These are phyloP conservation scores for Cyclophora punctaria DNA, from an alignment of 2,888 invertebrate genomes.

Conservation along the genomic window DNA sequence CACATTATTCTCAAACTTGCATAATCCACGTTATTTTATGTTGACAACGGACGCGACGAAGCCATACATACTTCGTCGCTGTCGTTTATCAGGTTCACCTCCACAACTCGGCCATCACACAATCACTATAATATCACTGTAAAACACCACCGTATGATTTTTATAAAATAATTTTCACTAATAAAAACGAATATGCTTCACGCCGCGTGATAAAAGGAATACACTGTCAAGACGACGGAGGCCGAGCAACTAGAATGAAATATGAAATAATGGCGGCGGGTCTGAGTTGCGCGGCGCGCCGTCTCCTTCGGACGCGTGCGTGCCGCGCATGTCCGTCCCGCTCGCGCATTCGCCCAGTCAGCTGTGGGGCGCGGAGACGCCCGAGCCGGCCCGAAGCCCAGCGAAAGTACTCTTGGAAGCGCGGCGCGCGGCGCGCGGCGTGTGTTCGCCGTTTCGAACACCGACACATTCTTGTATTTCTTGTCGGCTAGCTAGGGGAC, in stretches of 20 bases:
- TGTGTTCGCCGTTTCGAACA: constrained; percentile 24
- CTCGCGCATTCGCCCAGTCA: constrained; percentile 55
- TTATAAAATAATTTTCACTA: constrained; percentile 59
- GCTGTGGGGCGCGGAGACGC: constrained; percentile 63
- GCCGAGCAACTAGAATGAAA: constrained; percentile 62
- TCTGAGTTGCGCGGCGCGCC: constrained; percentile 50
- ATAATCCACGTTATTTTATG: constrained; percentile 69
- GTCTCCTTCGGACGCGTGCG: constrained; percentile 32
- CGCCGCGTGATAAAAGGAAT: constrained; percentile 45
- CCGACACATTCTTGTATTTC: constrained; percentile 41
- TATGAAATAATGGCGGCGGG: constrained; percentile 55
- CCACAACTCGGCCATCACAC: constrained; percentile 39
- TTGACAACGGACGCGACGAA: constrained; percentile 64
- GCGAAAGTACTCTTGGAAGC: constrained; percentile 68
- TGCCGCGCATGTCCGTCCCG: constrained; percentile 30
- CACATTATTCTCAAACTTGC: constrained; percentile 69
- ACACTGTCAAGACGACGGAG: constrained; percentile 65
- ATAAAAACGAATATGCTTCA: constrained; percentile 54
- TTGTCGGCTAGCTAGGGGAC: constrained; percentile 20
- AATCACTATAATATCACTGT: constrained; percentile 42
- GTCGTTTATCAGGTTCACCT: constrained; percentile 35
- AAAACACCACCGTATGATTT: constrained; percentile 50
- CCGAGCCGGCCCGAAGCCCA: constrained; percentile 56
- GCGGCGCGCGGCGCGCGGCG: constrained; percentile 35
- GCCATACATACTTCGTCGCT: constrained; percentile 54